Evolutionary conservation across 2,888 invertebrate genomes (phyloP), one percentile per base, ranked within the genome.

Genomic region (Aporophyla nigra): DNA sequence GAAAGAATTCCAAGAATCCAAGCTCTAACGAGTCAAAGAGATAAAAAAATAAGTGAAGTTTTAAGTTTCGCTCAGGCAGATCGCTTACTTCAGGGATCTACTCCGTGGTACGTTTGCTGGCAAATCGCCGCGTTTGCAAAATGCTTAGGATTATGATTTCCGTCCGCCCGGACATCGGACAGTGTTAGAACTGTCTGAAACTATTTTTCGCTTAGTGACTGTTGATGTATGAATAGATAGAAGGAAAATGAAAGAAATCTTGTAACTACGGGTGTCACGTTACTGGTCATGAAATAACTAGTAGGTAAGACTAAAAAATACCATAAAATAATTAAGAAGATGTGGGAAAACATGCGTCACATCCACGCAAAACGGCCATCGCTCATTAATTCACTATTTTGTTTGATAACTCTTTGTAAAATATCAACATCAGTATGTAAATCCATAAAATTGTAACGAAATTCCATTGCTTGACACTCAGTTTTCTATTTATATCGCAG

Each of bases 61-160:
- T 19, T 10, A 59, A 21, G 51, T 68, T 73, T 78, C 66, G n/a
- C 53, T 63, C 14, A 14, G 19, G 58, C 51, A 66, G 53, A 83
- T 78, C 78, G 81, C 83, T 80, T 70, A 71, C 71, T 82, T 83
- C 54, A 68, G 75, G 71, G 78, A 40, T 63, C 27, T 49, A 74
- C 74, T 12, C 61, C 24, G 24, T 56, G 27, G 73, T 65, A 67
- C 71, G 63, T 66, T 71, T 43, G 73, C 67, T 79, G 82, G 71
- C 78, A 82, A 87, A 84, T 82, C 74, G 81, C 61, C 59, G 67
- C 75, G 79, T 81, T 80, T 78, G 81, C 76, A 79, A 86, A 86
- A 84, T 78, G 76, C 75, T 78, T 63, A 27, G 68, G 81, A 81
- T 81, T 86, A 86, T 84, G 86, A 87, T 80, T 84, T 86, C 81